Evolutionary conservation across 2,888 invertebrate genomes (phyloP).

Genomic region (Bruchidius siliquastri): DNA sequence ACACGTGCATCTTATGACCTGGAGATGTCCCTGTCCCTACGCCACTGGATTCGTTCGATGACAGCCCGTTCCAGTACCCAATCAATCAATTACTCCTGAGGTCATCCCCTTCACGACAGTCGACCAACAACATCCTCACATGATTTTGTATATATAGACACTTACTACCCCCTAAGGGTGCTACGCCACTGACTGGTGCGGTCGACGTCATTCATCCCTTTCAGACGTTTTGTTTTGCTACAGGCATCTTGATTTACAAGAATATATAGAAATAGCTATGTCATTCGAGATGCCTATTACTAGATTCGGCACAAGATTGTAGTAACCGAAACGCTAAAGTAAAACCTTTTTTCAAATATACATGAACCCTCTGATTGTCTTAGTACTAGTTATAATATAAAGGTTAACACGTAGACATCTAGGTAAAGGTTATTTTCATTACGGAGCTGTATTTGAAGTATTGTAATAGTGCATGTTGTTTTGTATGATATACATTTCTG

Average conservation of each 20-base stretch:
- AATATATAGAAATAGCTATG: too few species aligned
- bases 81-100: not conserved
- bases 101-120: not conserved
- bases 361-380: constrained; percentile 35
- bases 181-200: not conserved
- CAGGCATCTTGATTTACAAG: too few species aligned
- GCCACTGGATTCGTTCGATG: not conserved
- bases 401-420: constrained; percentile 22
- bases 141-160: not conserved
- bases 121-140: not conserved
- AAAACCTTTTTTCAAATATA: constrained; percentile 1
- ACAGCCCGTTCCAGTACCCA: not conserved
- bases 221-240: too few species aligned
- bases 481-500: constrained; percentile 26
- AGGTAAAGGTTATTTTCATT: constrained; percentile 37
- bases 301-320: not conserved
- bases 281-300: not conserved
- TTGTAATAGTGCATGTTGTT: constrained; percentile 34
- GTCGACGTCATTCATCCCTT: not conserved
- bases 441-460: constrained; percentile 29
- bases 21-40: not conserved
- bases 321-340: not conserved
- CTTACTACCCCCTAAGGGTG: not conserved
- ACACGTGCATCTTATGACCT: not conserved
- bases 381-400: constrained; percentile 17